Percentiles rank a stretch among this genome's conserved stretches.
phyloP scores from a whole-genome alignment of 2,113 vertebrate species.

The Oceanodroma tethys region DNA sequence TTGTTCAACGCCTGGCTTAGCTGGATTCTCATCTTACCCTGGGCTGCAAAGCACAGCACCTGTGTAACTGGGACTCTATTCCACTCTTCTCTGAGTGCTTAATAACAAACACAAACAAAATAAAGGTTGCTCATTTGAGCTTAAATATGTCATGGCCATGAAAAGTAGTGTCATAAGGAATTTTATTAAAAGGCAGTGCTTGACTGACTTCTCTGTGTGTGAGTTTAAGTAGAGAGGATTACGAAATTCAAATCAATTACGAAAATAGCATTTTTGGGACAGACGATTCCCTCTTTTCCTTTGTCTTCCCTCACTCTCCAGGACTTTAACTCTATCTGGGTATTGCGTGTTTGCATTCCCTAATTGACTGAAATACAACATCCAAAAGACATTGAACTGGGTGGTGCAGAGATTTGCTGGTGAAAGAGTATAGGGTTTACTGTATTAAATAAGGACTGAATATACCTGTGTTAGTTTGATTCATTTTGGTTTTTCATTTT shows the following conservation, averaged over 20 bases:
- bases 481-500: constrained; percentile 1
- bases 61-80: neutral
- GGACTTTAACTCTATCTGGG: neutral
- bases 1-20: neutral
- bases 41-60: neutral
- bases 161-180: neutral
- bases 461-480: neutral
- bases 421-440: neutral
- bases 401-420: neutral
- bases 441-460: neutral
- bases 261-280: neutral
- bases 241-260: neutral
- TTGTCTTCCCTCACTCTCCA: neutral
- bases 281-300: neutral
- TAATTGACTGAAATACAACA: neutral
- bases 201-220: neutral
- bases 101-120: neutral
- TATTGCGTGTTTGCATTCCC: neutral
- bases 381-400: neutral
- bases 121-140: neutral
- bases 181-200: neutral
- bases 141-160: neutral
- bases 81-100: neutral
- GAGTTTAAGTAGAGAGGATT: neutral
- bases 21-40: neutral